phyloP scores from a whole-genome alignment of 1,140 invertebrate species.

The Neelides sp. region DNA sequence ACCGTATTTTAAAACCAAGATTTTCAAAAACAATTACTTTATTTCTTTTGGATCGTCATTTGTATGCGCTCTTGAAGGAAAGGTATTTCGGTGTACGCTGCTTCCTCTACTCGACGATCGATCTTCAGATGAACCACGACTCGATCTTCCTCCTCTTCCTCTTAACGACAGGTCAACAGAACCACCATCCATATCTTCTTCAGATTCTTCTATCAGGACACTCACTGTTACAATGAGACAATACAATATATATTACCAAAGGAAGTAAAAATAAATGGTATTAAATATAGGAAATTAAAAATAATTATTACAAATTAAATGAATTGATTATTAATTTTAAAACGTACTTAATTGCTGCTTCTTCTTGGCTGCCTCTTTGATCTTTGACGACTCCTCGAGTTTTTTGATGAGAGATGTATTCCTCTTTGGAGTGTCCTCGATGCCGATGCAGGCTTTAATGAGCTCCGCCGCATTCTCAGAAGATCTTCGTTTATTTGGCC shows the following conservation, averaged over 20 bases:
- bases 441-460: constrained; percentile 53
- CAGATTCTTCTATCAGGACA: constrained; percentile 22
- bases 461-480: constrained; percentile 53
- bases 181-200: constrained; percentile 20
- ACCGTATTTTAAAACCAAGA: neutral
- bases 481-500: constrained; percentile 48
- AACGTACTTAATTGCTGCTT: constrained; percentile 22
- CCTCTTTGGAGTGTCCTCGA: constrained; percentile 41
- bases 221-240: constrained; percentile 13
- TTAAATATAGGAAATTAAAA: neutral
- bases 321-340: neutral
- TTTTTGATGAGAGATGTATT: constrained; percentile 23
- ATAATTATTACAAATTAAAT: neutral
- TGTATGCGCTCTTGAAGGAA: neutral
- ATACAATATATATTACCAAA: neutral
- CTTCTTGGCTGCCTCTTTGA: constrained; percentile 16
- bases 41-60: constrained; percentile 20
- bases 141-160: constrained; percentile 15
- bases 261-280: neutral
- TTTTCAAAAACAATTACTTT: constrained; percentile 15
- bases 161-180: neutral
- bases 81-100: constrained; percentile 15
- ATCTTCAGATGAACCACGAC: constrained; percentile 28
- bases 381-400: constrained; percentile 18
- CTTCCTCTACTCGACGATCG: constrained; percentile 27